phyloP scores from a whole-genome alignment of 2,113 vertebrate species.

The Todiramphus chloris region DNA sequence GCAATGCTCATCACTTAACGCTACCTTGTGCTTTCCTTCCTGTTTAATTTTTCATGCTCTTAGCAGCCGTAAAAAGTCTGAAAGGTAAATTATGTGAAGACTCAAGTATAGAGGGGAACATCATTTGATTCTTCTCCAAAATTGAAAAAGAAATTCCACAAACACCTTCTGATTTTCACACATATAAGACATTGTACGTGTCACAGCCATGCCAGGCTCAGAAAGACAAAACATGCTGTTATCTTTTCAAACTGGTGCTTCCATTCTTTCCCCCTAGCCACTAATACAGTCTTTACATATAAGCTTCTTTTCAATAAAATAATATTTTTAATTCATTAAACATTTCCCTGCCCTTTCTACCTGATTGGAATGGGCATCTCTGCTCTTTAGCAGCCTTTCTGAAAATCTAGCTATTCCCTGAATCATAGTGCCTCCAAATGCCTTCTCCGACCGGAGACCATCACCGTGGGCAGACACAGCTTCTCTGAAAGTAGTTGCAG shows the following conservation, averaged over 20 bases:
- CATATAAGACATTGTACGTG: neutral
- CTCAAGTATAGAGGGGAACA: neutral
- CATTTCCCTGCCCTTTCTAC: neutral
- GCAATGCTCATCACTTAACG: neutral
- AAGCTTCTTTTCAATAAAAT: neutral
- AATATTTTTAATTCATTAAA: neutral
- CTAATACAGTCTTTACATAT: neutral
- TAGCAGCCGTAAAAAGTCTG: neutral
- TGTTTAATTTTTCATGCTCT: neutral
- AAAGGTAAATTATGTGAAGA: neutral
- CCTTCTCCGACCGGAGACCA: neutral
- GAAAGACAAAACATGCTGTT: neutral
- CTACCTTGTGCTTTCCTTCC: neutral
- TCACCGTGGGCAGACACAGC: fast-evolving
- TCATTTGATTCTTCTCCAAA: neutral
- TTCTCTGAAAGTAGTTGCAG: neutral
- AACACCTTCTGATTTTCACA: neutral
- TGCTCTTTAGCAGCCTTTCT: neutral
- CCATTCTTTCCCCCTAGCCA: neutral
- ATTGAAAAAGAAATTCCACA: neutral
- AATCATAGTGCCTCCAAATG: neutral
- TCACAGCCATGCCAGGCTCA: neutral
- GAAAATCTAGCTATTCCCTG: neutral
- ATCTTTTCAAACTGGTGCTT: neutral
- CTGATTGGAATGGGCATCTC: neutral